phyloP scores from a whole-genome alignment of 2,888 invertebrate genomes.

The Philhelius pedissequus region DNA sequence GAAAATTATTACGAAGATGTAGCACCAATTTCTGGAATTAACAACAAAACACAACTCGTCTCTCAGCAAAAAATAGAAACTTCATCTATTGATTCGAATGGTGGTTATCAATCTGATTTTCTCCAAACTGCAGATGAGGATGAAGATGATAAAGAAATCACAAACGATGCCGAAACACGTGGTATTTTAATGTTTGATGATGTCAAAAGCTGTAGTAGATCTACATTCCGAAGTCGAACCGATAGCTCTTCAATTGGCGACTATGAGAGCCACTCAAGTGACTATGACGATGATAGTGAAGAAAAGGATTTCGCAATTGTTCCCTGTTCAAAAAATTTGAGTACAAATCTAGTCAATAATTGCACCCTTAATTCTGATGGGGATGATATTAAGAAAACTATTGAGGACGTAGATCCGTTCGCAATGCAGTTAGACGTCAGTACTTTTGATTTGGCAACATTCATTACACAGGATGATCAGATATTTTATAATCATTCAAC shows the following conservation, averaged over 20 bases:
- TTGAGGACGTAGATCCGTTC: conserved; percentile 72
- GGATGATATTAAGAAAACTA: conserved; percentile 18
- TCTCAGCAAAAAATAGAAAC: conserved; percentile 71
- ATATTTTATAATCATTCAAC: conserved; percentile 46
- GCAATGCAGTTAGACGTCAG: conserved; percentile 75
- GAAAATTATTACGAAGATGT: conserved; percentile 70
- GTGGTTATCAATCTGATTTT: conserved; percentile 70
- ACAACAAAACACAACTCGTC: conserved; percentile 20
- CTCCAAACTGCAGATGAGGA: conserved; percentile 60
- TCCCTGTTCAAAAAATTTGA: background rate
- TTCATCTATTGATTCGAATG: conserved; percentile 73
- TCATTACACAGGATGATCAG: conserved; percentile 78
- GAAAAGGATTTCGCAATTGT: background rate
- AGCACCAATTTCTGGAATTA: conserved; percentile 4
- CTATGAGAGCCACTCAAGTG: conserved; percentile 78
- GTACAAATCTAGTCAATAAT: conserved; percentile 70
- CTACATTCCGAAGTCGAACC: conserved; percentile 76
- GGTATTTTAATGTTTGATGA: conserved; percentile 70
- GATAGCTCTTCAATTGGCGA: conserved; percentile 78
- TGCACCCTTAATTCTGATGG: conserved; percentile 73
- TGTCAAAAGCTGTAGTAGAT: conserved; percentile 72
- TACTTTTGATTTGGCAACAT: conserved; percentile 77
- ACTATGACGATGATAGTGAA: conserved; percentile 75
- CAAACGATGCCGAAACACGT: conserved; percentile 19
- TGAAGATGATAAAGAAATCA: conserved; percentile 65